A percentile compares a stretch with the other conserved stretches of the same genome.
Evolutionary conservation across 2,113 vertebrate species (phyloP).

Genomic region (Nothoprocta perdicaria): DNA sequence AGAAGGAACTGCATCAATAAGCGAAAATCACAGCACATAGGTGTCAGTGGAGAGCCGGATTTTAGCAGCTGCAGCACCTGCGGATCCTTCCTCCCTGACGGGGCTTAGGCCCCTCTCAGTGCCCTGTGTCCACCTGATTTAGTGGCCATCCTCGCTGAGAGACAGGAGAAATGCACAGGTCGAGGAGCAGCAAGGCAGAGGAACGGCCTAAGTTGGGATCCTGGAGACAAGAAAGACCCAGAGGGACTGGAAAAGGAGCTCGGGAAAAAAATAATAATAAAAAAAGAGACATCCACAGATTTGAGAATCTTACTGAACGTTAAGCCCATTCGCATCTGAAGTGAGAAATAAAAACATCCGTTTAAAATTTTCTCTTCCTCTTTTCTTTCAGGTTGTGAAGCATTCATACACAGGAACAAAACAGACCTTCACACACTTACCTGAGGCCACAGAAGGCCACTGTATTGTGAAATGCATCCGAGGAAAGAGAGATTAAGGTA

Average conservation of each 20-base stretch:
- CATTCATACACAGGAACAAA: not conserved
- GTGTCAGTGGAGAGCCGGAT: not conserved
- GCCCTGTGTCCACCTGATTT: not conserved
- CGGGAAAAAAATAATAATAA: not conserved
- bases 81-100: not conserved
- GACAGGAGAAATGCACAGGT: not conserved
- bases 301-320: not conserved
- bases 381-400: not conserved
- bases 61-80: not conserved
- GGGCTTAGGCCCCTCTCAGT: not conserved
- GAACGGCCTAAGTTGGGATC: not conserved
- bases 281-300: not conserved
- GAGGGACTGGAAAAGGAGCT: not conserved
- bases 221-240: not conserved
- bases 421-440: not conserved
- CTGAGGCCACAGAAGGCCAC: not conserved
- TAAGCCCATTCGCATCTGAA: not conserved
- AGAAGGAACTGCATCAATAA: not conserved
- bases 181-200: not conserved
- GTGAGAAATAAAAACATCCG: not conserved
- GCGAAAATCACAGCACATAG: not conserved
- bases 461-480: not conserved
- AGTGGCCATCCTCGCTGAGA: accelerated
- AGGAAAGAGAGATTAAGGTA: not conserved
- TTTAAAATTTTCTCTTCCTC: not conserved